A percentile compares a stretch with the other conserved stretches of the same genome.
Evolutionary conservation across 2,113 vertebrate species (phyloP).

Genomic region (Carettochelys insculpta): DNA sequence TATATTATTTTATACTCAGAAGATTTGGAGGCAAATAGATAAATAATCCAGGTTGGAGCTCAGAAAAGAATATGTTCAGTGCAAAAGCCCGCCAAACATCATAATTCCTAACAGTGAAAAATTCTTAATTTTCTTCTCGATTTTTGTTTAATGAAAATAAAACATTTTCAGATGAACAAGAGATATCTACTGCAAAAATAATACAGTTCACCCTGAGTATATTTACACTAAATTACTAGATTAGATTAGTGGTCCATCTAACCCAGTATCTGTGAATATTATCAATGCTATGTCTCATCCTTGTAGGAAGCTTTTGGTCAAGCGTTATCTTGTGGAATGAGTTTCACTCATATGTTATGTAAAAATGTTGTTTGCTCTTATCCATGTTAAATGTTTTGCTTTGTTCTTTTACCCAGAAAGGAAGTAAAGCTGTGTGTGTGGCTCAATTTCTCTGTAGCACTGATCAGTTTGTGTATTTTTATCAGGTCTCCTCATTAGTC

Average conservation of each 20-base stretch:
- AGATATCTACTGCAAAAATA: background rate
- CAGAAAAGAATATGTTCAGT: background rate
- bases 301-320: background rate
- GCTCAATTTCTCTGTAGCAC: background rate
- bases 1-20: background rate
- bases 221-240: background rate
- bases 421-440: background rate
- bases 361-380: background rate
- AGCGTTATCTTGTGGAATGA: background rate
- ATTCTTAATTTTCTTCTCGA: background rate
- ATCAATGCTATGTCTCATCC: background rate
- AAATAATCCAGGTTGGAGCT: background rate
- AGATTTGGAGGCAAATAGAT: background rate
- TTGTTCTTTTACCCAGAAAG: background rate
- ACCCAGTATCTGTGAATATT: fast-evolving
- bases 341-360: background rate
- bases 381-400: background rate
- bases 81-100: background rate
- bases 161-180: background rate
- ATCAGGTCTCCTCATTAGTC: background rate
- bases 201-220: background rate
- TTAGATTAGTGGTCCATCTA: background rate
- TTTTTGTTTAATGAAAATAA: background rate
- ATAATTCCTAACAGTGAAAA: background rate
- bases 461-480: background rate